These are phyloP conservation scores for Troides helena DNA, from an alignment of 2,888 invertebrate species.

Conservation along the genomic window DNA sequence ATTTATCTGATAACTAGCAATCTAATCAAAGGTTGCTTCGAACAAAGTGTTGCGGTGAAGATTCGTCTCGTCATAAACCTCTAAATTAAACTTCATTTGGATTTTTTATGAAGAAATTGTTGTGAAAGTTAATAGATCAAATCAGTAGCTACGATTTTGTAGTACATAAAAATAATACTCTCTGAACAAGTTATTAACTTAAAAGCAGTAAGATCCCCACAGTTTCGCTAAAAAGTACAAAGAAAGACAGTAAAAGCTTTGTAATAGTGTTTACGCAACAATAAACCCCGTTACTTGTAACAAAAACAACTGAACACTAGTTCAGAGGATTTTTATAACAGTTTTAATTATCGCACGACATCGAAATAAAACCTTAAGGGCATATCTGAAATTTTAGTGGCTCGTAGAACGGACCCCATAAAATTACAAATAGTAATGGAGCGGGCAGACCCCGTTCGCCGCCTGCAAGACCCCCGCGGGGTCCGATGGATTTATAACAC, in stretches of 20 bases:
- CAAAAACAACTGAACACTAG: background rate
- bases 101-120: too few species aligned
- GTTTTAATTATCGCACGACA: conserved; percentile 18
- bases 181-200: too few species aligned
- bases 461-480: conserved; percentile 19
- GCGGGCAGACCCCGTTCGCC: conserved; percentile 10
- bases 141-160: too few species aligned
- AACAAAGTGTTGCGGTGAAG: too few species aligned
- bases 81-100: too few species aligned
- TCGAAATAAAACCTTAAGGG: conserved; percentile 11
- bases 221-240: too few species aligned
- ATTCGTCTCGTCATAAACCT: too few species aligned
- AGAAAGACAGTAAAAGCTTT: background rate
- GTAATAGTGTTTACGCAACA: conserved; percentile 19
- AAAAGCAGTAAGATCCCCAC: too few species aligned
- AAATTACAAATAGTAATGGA: conserved; percentile 24
- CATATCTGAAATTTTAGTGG: conserved; percentile 12
- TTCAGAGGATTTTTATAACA: conserved; percentile 6
- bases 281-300: conserved; percentile 19
- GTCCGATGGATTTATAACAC: conserved; percentile 24
- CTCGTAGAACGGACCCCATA: conserved; percentile 13
- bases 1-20: too few species aligned
- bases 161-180: too few species aligned
- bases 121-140: too few species aligned
- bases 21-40: too few species aligned